Conservation (phyloP, 2,888 invertebrate genomes). For the Neria commutata region DNA sequence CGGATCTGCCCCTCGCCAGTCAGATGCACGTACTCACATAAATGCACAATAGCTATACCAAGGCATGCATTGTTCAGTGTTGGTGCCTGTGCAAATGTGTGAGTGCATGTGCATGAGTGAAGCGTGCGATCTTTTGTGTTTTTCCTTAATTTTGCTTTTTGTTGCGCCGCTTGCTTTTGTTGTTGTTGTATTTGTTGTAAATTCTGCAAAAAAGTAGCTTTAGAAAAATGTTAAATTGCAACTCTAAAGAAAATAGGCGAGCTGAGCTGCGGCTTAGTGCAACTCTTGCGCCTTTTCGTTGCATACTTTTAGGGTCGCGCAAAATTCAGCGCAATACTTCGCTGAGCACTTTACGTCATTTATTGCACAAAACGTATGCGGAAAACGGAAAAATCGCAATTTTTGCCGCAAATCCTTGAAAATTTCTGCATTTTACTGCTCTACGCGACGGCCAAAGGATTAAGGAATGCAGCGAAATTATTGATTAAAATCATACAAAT, state of each 20-base stretch:
- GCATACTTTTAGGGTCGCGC: background rate
- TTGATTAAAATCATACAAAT: too few species aligned
- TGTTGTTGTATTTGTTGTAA: slow-evolving; percentile 4
- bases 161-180: background rate
- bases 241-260: too few species aligned
- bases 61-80: background rate
- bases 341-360: too few species aligned
- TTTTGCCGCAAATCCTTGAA: too few species aligned
- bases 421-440: too few species aligned
- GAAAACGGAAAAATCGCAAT: too few species aligned
- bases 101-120: background rate
- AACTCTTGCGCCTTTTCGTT: background rate
- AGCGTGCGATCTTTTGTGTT: slow-evolving; percentile 8
- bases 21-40: background rate
- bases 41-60: background rate
- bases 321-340: too few species aligned
- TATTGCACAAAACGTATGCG: too few species aligned
- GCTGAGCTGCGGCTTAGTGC: background rate
- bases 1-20: too few species aligned
- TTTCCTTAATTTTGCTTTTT: background rate
- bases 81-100: background rate
- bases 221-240: background rate
- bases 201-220: background rate
- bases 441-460: too few species aligned
- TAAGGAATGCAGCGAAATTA: too few species aligned